Base-by-base conservation (phyloP, 64 coral and sea anemone species). In the Montipora sp. region DNA sequence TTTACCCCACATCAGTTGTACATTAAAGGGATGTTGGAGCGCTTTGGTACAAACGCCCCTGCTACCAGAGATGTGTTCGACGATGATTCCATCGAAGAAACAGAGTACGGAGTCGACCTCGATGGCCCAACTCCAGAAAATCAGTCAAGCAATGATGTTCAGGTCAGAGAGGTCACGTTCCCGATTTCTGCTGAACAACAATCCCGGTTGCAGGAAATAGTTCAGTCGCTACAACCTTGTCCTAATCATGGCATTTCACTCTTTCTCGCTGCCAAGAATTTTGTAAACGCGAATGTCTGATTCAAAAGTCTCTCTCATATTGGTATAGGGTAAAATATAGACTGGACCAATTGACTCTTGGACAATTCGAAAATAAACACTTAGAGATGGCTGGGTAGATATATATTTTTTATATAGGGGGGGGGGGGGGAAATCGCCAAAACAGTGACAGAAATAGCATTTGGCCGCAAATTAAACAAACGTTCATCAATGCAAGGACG, bases 221-320 rank as follows among this genome's bases (percentile, higher is more conserved):
- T 79, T 18, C 8, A 5, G 1, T 79, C 77, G 8, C 14, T 79
- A 18, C 15, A 79, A 55, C 77, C 77, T 18, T 55, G 77, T n/a
- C 48, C 77, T 13, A 79, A 79, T 51, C 77, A 79, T 51, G 77
- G 77, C 11, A 79, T 79, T 21, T 51, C 77, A 5, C 77, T 79
- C 5, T 79, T 15, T 7, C 77, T 79, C 3, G 77, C 77, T 4
- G 77, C 77, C 13, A 79, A 51, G 18, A 49, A 79, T 15, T 23
- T 73, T 27, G 70, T 73, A 5, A 73, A 23, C 70, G 18, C 70
- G n/a, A 27, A 24, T 7, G 70, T 23, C 70, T 73, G 70, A 73
- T 59, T 59, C 57, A 59, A 59, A 59, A 59, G 57, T 59, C 57
- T 59, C 12, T 59, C 6, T 13, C 5, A 57, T 27, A 27, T 27